phyloP scores from a whole-genome alignment of 2,888 invertebrate species.

The Dorcus hopei region DNA sequence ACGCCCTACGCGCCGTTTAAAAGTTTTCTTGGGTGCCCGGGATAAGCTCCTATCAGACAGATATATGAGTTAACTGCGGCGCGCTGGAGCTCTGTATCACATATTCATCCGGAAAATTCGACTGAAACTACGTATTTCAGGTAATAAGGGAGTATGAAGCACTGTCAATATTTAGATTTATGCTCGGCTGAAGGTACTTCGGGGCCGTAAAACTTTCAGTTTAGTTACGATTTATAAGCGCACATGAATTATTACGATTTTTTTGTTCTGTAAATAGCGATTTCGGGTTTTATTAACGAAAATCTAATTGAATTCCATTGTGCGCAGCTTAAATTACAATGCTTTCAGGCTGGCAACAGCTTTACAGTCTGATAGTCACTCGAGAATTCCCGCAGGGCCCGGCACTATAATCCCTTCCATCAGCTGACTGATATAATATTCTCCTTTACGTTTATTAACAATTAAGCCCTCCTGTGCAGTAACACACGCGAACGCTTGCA shows the following conservation, averaged over 20 bases:
- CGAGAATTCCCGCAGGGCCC: conserved; percentile 10
- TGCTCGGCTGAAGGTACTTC: conserved; percentile 9
- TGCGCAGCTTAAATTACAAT: too few relatives aligned
- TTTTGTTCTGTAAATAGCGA: background rate
- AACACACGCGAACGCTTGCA: too few relatives aligned
- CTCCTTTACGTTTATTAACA: too few relatives aligned
- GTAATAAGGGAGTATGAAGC: conserved; percentile 18
- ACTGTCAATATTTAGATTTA: conserved; percentile 17
- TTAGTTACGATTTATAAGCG: background rate
- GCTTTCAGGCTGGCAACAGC: background rate
- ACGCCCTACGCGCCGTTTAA: conserved; percentile 9
- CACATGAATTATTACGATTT: background rate
- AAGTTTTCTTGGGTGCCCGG: conserved; percentile 17
- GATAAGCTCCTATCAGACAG: conserved; percentile 23
- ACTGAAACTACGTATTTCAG: conserved; percentile 20
- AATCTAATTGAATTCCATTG: too few relatives aligned
- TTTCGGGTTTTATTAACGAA: too few relatives aligned
- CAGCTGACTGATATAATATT: conserved; percentile 2
- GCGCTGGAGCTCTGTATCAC: conserved; percentile 19
- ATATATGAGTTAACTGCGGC: conserved; percentile 21
- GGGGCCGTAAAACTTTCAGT: conserved; percentile 6
- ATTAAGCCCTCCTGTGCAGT: too few relatives aligned
- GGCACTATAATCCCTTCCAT: conserved; percentile 6
- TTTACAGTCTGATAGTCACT: conserved; percentile 11
- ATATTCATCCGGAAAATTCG: conserved; percentile 17